Evolutionary conservation across 2,888 invertebrate species (phyloP).

Genomic region (Dynastes grantii): DNA sequence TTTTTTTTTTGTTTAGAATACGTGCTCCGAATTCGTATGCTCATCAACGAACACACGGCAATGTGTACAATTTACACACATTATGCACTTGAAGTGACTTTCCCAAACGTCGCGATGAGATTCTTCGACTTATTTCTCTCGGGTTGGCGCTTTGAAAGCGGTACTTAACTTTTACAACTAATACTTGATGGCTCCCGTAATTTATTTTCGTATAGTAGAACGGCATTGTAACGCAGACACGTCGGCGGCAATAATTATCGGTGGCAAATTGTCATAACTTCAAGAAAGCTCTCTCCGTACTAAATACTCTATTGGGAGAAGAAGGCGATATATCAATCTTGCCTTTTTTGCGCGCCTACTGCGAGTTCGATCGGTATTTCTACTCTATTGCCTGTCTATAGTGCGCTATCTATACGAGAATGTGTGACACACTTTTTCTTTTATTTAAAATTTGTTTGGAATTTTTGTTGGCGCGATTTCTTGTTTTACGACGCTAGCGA

Average conservation of each 20-base stretch:
- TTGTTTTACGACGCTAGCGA: background rate
- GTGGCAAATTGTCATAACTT: conserved; percentile 17
- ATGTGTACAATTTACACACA: too few species aligned
- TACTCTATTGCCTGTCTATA: background rate
- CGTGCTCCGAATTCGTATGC: background rate
- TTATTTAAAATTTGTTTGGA: conserved; percentile 6
- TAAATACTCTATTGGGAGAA: background rate
- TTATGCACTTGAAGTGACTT: too few species aligned
- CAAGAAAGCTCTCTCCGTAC: background rate
- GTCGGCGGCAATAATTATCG: background rate
- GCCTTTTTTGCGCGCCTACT: background rate
- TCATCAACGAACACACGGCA: too few species aligned
- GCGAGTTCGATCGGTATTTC: background rate
- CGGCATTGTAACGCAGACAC: too few species aligned
- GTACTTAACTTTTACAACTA: too few species aligned
- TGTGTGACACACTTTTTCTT: conserved; percentile 16
- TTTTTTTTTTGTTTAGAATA: background rate
- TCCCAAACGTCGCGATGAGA: too few species aligned
- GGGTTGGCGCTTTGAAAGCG: too few species aligned
- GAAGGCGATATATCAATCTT: background rate
- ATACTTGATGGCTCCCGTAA: too few species aligned
- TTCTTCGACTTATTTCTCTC: too few species aligned
- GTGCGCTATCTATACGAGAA: background rate
- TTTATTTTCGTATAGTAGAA: too few species aligned
- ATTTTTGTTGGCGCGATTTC: background rate